Evolutionary conservation across 1,140 invertebrate species (phyloP).

Genomic region (Drosophila parvula): DNA sequence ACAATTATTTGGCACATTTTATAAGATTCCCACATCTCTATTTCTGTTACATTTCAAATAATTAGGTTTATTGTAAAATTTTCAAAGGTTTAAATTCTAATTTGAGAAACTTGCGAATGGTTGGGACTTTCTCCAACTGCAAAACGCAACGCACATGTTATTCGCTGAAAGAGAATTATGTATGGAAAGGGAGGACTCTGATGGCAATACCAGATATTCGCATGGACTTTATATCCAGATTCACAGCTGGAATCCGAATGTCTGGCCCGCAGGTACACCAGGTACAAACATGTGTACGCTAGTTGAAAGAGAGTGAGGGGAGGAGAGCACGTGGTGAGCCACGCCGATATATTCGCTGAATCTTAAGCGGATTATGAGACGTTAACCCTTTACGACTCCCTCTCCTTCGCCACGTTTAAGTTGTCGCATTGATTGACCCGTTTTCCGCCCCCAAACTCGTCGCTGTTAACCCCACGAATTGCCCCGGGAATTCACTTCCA

Average conservation of each 20-base stretch:
- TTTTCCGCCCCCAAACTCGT: constrained; percentile 22
- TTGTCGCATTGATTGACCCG: constrained; percentile 42
- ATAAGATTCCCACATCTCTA: too few relatives aligned
- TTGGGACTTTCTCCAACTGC: neutral
- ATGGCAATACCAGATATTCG: constrained; percentile 6
- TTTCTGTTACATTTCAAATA: neutral
- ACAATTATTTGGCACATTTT: neutral
- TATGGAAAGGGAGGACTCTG: neutral
- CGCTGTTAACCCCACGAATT: constrained; percentile 19
- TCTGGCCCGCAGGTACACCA: constrained; percentile 18
- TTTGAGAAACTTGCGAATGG: neutral
- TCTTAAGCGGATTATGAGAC: constrained; percentile 50
- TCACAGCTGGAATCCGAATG: constrained; percentile 15
- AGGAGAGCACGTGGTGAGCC: constrained; percentile 31
- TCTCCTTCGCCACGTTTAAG: neutral
- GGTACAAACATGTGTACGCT: too few relatives aligned
- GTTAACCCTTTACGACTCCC: constrained; percentile 15
- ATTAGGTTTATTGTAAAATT: neutral
- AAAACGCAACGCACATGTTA: constrained; percentile 5
- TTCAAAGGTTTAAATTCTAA: too few relatives aligned
- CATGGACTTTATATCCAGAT: constrained; percentile 20
- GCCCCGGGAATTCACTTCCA: constrained; percentile 20
- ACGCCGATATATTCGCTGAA: constrained; percentile 24
- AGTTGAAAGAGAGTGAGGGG: too few relatives aligned
- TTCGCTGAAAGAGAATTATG: neutral